Conservation (phyloP, 2,888 invertebrate species). For the Andrena trimmerana region DNA sequence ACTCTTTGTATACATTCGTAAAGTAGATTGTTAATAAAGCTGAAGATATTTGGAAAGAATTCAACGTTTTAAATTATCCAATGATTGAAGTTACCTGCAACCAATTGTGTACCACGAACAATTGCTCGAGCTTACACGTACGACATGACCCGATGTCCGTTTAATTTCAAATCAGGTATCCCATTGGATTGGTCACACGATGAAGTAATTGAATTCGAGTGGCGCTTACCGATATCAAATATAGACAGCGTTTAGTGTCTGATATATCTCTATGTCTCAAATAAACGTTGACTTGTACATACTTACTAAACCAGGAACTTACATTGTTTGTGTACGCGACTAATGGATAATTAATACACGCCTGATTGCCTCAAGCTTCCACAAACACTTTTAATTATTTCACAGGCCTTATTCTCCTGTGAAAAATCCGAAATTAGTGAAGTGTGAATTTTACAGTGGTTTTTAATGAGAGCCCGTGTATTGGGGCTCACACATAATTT, state of each 20-base stretch:
- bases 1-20: not conserved
- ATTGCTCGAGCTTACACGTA: slow-evolving; percentile 23
- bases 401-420: not conserved
- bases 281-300: slow-evolving; percentile 24
- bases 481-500: not conserved
- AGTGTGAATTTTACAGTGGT: not conserved
- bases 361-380: not conserved
- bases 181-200: slow-evolving; percentile 38
- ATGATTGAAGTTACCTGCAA: slow-evolving; percentile 13
- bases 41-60: not conserved
- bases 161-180: slow-evolving; percentile 29
- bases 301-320: not conserved
- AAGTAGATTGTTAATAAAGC: not conserved
- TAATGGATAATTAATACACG: not conserved
- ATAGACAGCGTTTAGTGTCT: slow-evolving; percentile 50
- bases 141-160: slow-evolving; percentile 12
- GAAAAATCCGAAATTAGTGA: not conserved
- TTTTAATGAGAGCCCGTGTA: not conserved
- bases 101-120: slow-evolving; percentile 31
- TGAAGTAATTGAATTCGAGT: slow-evolving; percentile 64
- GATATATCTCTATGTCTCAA: slow-evolving; percentile 37
- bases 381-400: not conserved
- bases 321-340: slow-evolving; percentile 32
- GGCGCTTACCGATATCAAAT: slow-evolving; percentile 57
- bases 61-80: not conserved